Percentiles rank a stretch among this genome's conserved stretches.
These are phyloP conservation scores for Drosophila baimaii DNA, from an alignment of 1,140 invertebrate genomes.

Conservation along the genomic window DNA sequence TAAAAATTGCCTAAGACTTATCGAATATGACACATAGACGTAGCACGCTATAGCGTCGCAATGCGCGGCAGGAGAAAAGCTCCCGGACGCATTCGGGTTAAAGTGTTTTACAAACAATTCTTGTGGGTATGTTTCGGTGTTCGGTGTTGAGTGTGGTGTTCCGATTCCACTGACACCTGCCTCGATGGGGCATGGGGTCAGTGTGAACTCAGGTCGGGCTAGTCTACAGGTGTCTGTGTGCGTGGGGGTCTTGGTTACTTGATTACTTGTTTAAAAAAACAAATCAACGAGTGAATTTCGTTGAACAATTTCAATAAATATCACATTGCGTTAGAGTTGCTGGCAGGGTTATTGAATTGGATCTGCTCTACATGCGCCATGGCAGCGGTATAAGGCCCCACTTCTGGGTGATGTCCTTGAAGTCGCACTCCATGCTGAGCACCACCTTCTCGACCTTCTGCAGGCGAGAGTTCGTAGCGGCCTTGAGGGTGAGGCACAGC, in stretches of 20 bases:
- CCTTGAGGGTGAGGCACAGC: slow-evolving; percentile 75
- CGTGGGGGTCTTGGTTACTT: slow-evolving; percentile 27
- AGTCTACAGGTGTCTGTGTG: slow-evolving; percentile 28
- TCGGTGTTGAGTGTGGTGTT: slow-evolving; percentile 8
- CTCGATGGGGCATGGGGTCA: background rate
- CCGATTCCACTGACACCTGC: background rate
- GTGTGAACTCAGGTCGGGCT: background rate
- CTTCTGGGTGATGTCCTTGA: slow-evolving; percentile 81
- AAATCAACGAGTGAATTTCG: slow-evolving; percentile 51
- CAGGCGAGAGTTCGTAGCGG: slow-evolving; percentile 60
- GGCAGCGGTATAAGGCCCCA: slow-evolving; percentile 82
- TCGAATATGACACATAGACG: slow-evolving; percentile 76
- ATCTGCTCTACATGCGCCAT: slow-evolving; percentile 70
- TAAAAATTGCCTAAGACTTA: slow-evolving; percentile 69
- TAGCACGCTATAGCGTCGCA: slow-evolving; percentile 63
- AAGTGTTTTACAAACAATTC: slow-evolving; percentile 72
- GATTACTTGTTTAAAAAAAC: slow-evolving; percentile 36
- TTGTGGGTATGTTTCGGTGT: slow-evolving; percentile 68
- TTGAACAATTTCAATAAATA: slow-evolving; percentile 81
- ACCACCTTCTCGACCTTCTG: slow-evolving; percentile 75
- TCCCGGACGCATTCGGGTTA: slow-evolving; percentile 39
- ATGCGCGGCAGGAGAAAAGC: slow-evolving; percentile 41
- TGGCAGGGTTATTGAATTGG: slow-evolving; percentile 51
- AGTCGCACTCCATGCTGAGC: slow-evolving; percentile 70
- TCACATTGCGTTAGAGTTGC: slow-evolving; percentile 72